phyloP scores from a whole-genome alignment of 30 jellyfish, hydroid and myxozoan species.

The Nemopilema nomurai region DNA sequence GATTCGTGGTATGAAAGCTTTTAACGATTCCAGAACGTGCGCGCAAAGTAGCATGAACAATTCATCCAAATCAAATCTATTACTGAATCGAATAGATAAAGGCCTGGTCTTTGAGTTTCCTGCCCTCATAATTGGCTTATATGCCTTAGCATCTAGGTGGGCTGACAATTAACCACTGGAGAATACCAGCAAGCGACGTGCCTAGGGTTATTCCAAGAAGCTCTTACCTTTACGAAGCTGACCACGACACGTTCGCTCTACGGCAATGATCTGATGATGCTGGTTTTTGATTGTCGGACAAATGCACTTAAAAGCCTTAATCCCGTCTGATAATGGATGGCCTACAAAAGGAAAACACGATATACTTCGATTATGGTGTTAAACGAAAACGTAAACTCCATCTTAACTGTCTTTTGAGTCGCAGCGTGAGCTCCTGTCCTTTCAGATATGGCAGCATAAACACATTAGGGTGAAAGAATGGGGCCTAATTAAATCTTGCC shows the following conservation, averaged over 20 bases:
- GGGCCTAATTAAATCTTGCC: constrained; percentile 5
- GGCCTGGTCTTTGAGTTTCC: neutral
- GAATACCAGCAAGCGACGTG: neutral
- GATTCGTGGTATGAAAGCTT: neutral
- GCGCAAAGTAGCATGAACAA: neutral
- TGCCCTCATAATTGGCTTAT: neutral
- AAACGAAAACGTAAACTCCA: neutral
- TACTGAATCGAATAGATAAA: neutral
- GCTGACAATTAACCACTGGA: neutral
- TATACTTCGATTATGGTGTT: neutral
- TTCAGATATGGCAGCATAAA: constrained; percentile 26
- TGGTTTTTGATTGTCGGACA: neutral
- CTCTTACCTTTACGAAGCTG: constrained; percentile 7
- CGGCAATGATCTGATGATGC: neutral
- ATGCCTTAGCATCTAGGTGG: neutral
- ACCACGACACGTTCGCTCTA: neutral
- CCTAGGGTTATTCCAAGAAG: neutral
- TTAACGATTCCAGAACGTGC: neutral
- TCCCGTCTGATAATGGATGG: constrained; percentile 28
- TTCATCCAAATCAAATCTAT: neutral
- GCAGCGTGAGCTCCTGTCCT: constrained; percentile 17
- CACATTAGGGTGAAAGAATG: constrained; percentile 20
- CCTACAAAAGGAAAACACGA: constrained; percentile 27
- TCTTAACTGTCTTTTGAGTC: neutral
- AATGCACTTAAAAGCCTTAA: neutral